phyloP scores from a whole-genome alignment of 2,888 invertebrate species.

The Agonopterix alstromeriana region DNA sequence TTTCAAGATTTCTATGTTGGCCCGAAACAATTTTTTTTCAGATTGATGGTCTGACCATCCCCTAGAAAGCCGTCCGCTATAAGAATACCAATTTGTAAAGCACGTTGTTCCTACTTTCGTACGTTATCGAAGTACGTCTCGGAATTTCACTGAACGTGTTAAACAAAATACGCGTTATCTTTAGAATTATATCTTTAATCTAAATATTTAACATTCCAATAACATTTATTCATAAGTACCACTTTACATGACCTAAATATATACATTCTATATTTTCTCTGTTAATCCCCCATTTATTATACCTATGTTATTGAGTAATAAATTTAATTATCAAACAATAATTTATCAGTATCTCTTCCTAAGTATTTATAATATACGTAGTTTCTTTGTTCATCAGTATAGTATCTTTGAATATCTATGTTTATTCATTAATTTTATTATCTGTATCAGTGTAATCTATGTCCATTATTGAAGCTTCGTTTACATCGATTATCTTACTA shows the following conservation, averaged over 20 bases:
- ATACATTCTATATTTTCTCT: constrained; percentile 10
- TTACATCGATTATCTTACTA: too few relatives aligned
- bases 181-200: constrained; percentile 1
- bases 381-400: not conserved
- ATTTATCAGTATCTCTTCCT: not conserved
- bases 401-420: not conserved
- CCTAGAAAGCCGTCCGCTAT: too few relatives aligned
- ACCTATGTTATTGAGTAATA: not conserved
- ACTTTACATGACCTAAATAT: constrained; percentile 25
- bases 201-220: constrained; percentile 9
- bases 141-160: not conserved
- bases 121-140: too few relatives aligned
- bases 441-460: too few relatives aligned
- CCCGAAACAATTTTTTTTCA: too few relatives aligned
- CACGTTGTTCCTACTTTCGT: too few relatives aligned
- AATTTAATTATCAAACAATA: not conserved
- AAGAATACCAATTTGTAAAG: too few relatives aligned
- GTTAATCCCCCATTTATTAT: constrained; percentile 20
- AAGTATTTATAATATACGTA: not conserved
- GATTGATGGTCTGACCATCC: too few relatives aligned
- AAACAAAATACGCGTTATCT: not conserved
- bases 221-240: constrained; percentile 16
- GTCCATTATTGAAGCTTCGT: too few relatives aligned
- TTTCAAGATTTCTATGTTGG: too few relatives aligned
- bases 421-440: not conserved